These are phyloP conservation scores for Callipepla californica DNA, from an alignment of 2,113 vertebrate genomes.

Conservation along the genomic window DNA sequence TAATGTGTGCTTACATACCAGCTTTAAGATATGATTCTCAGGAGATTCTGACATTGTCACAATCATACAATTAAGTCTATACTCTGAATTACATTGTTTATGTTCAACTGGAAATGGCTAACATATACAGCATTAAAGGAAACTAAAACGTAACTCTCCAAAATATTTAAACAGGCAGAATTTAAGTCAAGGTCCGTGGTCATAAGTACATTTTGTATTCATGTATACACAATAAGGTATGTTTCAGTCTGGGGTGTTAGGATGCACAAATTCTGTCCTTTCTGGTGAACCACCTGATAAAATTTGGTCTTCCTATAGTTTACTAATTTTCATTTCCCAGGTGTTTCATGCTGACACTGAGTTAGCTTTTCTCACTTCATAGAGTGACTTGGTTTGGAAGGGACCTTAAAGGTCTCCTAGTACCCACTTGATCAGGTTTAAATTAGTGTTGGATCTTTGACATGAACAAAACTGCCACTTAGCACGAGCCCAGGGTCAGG, in stretches of 20 bases:
- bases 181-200: constrained; percentile 22
- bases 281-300: neutral
- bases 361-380: neutral
- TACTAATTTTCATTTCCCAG: neutral
- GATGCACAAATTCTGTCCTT: constrained; percentile 70
- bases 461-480: neutral
- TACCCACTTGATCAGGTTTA: neutral
- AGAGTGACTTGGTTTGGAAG: neutral
- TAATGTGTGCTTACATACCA: constrained; percentile 48
- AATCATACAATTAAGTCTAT: constrained; percentile 50
- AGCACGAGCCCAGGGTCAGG: neutral
- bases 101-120: constrained; percentile 44
- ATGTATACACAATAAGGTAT: constrained; percentile 46
- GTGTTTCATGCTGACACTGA: neutral
- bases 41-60: constrained; percentile 55
- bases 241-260: neutral
- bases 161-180: constrained; percentile 55
- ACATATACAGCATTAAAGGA: constrained; percentile 53
- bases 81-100: constrained; percentile 55
- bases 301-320: neutral
- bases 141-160: constrained; percentile 48
- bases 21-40: constrained; percentile 32
- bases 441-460: neutral
- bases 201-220: constrained; percentile 50
- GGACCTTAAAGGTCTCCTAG: neutral